Base-by-base conservation (phyloP, 2,797 vertebrate species). In the Sciurus vulgaris region DNA sequence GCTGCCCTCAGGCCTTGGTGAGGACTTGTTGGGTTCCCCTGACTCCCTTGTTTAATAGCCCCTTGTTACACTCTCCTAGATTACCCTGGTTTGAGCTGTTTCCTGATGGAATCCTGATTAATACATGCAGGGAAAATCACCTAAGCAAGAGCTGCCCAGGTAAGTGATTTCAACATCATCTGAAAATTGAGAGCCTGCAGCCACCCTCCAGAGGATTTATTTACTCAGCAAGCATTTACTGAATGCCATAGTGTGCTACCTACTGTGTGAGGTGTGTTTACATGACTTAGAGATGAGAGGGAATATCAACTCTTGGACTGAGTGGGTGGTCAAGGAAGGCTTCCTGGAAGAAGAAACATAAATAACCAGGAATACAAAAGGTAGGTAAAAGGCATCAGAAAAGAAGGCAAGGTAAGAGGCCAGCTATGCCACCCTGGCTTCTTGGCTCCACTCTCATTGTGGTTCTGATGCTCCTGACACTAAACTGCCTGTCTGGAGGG, bases 271-370 rank as follows among this genome's bases (percentile, higher is more conserved):
- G 13, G 14, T 84, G 9, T 0, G 44, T 70, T 83, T 18, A 54
- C 20, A 41, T 9, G 69, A 51, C 12, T 63, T 12, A 44, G 51
- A 84, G n/a, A 56, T 41, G 28, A 14, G 0, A 44, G 26, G 59
- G n/a, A 59, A 10, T 72, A 65, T 41, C 51, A 18, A 7, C 24
- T 65, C 47, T 92, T 90, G 51, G 33, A 10, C 30, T 15, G 18
- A 35, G 20, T 0, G 5, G 8, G 3, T 65, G 70, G 56, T 30
- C 41, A 78, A 59, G 56, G 70, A 87, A 69, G 74, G 35, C 63
- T 94, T 90, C 89, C 84, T 70, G n/a, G 72, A 93, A 59, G 67
- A 95, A 59, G 83, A 88, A 65, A 33, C 12, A 33, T n/a, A 22
- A 22, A 10, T n/a, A 49, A 69, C 28, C 44, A 84, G 47, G 41